A percentile compares a stretch with the other conserved stretches of the same genome.
Conservation (phyloP, 2,113 vertebrate genomes). For the Phyllopteryx taeniolatus region DNA sequence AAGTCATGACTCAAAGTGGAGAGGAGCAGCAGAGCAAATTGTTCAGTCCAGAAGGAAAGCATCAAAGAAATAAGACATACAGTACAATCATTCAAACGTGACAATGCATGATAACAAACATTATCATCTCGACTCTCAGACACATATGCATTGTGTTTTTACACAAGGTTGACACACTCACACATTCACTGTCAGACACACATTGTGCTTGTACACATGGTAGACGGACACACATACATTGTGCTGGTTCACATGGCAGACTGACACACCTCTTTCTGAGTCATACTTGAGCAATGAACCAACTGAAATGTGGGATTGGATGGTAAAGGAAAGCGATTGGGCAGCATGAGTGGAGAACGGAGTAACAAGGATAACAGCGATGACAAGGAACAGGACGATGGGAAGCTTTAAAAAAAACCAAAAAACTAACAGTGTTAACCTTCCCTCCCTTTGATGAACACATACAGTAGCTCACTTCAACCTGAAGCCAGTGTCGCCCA, state of each 20-base stretch:
- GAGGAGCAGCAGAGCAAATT: slow-evolving; percentile 57
- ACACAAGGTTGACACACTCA: slow-evolving; percentile 7
- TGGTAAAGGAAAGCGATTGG: slow-evolving; percentile 66
- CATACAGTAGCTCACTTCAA: neutral
- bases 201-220: neutral
- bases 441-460: slow-evolving; percentile 6
- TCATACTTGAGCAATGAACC: slow-evolving; percentile 80
- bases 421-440: neutral
- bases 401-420: slow-evolving; percentile 26
- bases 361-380: slow-evolving; percentile 55
- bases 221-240: slow-evolving; percentile 41
- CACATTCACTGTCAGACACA: slow-evolving; percentile 6
- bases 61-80: slow-evolving; percentile 57
- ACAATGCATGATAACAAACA: slow-evolving; percentile 57
- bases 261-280: slow-evolving; percentile 82
- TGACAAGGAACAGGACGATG: slow-evolving; percentile 49
- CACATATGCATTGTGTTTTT: slow-evolving; percentile 5
- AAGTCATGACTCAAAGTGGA: slow-evolving; percentile 21
- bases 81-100: slow-evolving; percentile 67
- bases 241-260: slow-evolving; percentile 68
- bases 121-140: slow-evolving; percentile 2
- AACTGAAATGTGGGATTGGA: slow-evolving; percentile 70
- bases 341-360: slow-evolving; percentile 59
- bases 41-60: slow-evolving; percentile 61
- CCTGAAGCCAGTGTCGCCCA: neutral